These are phyloP conservation scores for Propsilocerus akamusi DNA, from an alignment of 1,140 invertebrate species.

Conservation along the genomic window DNA sequence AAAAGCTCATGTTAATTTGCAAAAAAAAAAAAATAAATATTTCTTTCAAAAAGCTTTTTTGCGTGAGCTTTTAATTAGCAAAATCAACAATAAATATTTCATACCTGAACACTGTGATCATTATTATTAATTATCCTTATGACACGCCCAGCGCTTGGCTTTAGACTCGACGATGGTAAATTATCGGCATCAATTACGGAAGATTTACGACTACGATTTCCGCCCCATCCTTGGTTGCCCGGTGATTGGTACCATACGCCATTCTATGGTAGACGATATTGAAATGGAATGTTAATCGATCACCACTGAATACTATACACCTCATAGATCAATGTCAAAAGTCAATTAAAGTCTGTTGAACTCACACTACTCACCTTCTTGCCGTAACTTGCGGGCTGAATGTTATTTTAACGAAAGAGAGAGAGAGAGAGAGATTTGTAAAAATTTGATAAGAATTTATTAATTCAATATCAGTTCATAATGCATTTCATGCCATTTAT, in stretches of 20 bases:
- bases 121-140: constrained; percentile 83
- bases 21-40: no score
- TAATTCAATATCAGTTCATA: constrained; percentile 5
- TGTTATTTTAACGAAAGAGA: constrained; percentile 6
- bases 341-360: constrained; percentile 34
- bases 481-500: constrained; percentile 6
- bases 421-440: constrained; percentile 1
- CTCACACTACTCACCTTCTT: constrained; percentile 32
- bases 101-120: constrained; percentile 78
- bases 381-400: constrained; percentile 63
- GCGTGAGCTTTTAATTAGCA: no score
- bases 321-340: constrained; percentile 60
- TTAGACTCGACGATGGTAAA: constrained; percentile 38
- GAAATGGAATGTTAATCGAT: no score
- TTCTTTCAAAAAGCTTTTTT: no score
- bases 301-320: constrained; percentile 30
- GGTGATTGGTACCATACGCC: constrained; percentile 64
- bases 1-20: no score
- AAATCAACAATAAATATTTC: no score
- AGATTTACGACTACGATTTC: constrained; percentile 44
- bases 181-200: constrained; percentile 54
- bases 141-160: constrained; percentile 62
- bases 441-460: no score
- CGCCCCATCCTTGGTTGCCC: constrained; percentile 30
- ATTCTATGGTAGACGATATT: constrained; percentile 27